Conservation (phyloP, 2,797 vertebrate genomes). For the Clarias laeviceps region DNA sequence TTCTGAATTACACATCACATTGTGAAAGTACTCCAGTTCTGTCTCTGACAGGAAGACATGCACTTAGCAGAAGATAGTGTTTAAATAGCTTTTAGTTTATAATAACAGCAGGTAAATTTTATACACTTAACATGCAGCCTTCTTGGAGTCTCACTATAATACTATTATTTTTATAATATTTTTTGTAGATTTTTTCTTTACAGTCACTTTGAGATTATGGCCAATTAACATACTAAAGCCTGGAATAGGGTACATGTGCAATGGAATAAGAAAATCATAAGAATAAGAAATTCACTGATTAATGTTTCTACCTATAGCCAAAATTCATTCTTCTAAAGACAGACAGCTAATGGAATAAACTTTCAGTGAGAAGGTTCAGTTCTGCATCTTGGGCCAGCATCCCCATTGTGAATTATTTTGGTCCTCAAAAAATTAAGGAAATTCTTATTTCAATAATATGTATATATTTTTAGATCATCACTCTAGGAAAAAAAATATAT, state of each 20-base stretch:
- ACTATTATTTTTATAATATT: background rate
- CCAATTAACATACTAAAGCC: too few relatives aligned
- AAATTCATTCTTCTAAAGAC: background rate
- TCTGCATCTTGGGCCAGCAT: background rate
- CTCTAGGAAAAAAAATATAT: background rate
- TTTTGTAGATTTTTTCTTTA: background rate
- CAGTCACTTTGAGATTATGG: background rate
- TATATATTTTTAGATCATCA: background rate
- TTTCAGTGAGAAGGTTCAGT: background rate
- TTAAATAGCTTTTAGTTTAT: background rate
- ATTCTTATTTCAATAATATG: background rate
- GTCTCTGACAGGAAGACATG: constrained; percentile 44
- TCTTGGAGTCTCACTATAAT: background rate
- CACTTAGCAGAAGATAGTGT: background rate
- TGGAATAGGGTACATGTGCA: too few relatives aligned
- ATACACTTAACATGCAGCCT: background rate
- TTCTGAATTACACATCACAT: constrained; percentile 25
- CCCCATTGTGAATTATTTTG: background rate
- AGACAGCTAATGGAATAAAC: background rate
- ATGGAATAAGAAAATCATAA: too few relatives aligned
- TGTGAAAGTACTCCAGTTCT: constrained; percentile 8
- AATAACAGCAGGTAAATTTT: background rate
- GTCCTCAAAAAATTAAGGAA: background rate
- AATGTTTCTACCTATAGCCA: background rate
- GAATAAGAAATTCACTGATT: background rate